Evolutionary conservation across 2,113 vertebrate genomes (phyloP), one percentile per base, ranked within the genome.

Genomic region (Lates calcarifer): DNA sequence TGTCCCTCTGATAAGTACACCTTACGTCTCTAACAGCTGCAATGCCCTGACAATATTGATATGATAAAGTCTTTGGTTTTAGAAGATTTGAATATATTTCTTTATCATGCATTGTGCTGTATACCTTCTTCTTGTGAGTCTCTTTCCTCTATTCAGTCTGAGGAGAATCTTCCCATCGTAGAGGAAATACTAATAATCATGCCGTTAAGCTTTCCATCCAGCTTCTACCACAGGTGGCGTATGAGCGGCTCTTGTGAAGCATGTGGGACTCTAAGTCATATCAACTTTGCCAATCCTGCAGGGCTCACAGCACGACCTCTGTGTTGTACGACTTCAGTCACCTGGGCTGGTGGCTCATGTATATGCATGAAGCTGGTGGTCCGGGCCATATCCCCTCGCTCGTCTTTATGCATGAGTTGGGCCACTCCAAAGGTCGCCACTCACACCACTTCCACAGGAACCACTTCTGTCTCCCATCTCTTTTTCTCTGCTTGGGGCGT

Each of bases 371-470:
- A 43, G 73, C 80, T 74, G 66, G 49, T 75, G 80, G 90, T 77
- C 72, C 63, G 24, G 82, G 79, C 83, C 83, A 64, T 45, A 70
- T 85, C 83, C 78, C 90, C 45, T 28, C 35, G 76, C 91, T 93
- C 28, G 61, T 93, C 81, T 92, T 93, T 94, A 95, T 95, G 92
- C 90, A 94, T 94, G 92, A 92, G 84, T 74, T 75, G 87, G 84
- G 82, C 66, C 76, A 56, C 77, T 85, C 74, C 79, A 77, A 84
- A 87, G 87, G 83, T 91, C 69, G 43, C 84, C 85, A 81, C 37
- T 91, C 76, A 79, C 61, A 74, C 49, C 9, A 33, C 69, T 85
- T 86, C 69, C 66, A 85, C 58, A 57, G 74, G 66, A 89, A 79
- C 28, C 39, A 74, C 74, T 57, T 68, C 29, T 60, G 43, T 66